A percentile compares a stretch with the other conserved stretches of the same genome.
These are phyloP conservation scores for Pollimyrus isidori DNA, from an alignment of 2,113 vertebrate species.

Conservation along the genomic window DNA sequence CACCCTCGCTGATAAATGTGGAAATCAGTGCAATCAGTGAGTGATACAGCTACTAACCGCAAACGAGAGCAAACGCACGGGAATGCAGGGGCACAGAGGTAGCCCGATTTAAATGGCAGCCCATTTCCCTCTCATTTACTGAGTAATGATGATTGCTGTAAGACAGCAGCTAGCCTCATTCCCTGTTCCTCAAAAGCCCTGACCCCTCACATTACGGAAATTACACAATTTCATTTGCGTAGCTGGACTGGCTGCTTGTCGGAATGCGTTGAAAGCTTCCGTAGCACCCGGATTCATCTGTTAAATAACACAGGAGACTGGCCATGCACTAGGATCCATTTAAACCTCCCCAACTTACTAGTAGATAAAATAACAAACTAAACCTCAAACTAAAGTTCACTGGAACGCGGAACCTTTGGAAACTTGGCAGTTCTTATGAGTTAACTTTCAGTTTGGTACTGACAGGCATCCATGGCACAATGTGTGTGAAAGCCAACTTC, in stretches of 20 bases:
- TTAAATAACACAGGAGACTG: not conserved
- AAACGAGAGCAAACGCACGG: not conserved
- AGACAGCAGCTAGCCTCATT: constrained; percentile 40
- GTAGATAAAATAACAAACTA: not conserved
- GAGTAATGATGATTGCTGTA: constrained; percentile 41
- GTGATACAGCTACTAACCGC: not conserved
- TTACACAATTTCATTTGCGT: constrained; percentile 38
- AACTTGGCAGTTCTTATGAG: not conserved
- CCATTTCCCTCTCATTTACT: constrained; percentile 38
- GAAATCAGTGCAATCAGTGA: not conserved
- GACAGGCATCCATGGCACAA: not conserved
- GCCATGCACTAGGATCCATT: not conserved
- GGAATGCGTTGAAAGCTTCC: constrained; percentile 7
- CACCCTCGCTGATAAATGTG: not conserved
- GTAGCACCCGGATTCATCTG: constrained; percentile 21
- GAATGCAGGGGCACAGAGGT: not conserved
- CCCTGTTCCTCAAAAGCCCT: constrained; percentile 30
- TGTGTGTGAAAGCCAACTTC: not conserved
- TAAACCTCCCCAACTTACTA: not conserved
- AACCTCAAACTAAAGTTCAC: not conserved
- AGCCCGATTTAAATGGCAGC: constrained; percentile 30
- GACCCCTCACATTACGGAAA: constrained; percentile 39
- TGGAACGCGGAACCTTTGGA: not conserved
- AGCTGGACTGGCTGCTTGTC: constrained; percentile 16
- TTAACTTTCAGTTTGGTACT: not conserved